These are phyloP conservation scores for Heterodera schachtii DNA, from an alignment of 1,140 invertebrate genomes.

Conservation along the genomic window DNA sequence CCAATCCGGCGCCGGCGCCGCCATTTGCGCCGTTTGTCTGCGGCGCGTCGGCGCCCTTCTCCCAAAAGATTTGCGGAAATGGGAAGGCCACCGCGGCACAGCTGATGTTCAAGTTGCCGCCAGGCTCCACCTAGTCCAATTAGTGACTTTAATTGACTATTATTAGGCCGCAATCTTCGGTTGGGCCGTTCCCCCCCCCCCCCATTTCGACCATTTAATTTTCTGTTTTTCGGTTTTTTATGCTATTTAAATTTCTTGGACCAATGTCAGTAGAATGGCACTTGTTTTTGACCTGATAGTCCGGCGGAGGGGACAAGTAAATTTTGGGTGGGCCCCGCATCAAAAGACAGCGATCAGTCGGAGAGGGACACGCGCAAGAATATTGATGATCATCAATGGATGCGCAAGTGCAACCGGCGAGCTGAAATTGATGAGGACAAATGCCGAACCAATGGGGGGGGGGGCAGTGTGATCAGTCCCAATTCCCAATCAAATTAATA, in stretches of 20 bases:
- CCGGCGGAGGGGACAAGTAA: constrained; percentile 57
- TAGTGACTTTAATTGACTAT: too few species aligned
- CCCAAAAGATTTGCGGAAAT: constrained; percentile 63
- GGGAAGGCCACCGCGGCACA: constrained; percentile 63
- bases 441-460: background rate
- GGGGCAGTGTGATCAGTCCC: too few species aligned
- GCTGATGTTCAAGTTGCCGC: constrained; percentile 61
- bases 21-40: constrained; percentile 33
- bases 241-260: too few species aligned
- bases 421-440: background rate
- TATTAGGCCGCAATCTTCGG: too few species aligned
- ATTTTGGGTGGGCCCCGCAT: constrained; percentile 62
- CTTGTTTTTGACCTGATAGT: constrained; percentile 14
- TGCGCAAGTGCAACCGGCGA: constrained; percentile 59
- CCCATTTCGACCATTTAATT: too few species aligned
- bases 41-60: constrained; percentile 38
- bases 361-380: constrained; percentile 54
- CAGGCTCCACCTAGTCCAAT: constrained; percentile 50
- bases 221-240: too few species aligned
- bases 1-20: constrained; percentile 36
- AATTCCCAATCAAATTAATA: too few species aligned
- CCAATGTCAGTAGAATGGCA: background rate
- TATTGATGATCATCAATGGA: constrained; percentile 58
- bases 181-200: too few species aligned
- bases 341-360: constrained; percentile 56